phyloP scores from a whole-genome alignment of 1,140 invertebrate genomes.

The Eumaeus atala region DNA sequence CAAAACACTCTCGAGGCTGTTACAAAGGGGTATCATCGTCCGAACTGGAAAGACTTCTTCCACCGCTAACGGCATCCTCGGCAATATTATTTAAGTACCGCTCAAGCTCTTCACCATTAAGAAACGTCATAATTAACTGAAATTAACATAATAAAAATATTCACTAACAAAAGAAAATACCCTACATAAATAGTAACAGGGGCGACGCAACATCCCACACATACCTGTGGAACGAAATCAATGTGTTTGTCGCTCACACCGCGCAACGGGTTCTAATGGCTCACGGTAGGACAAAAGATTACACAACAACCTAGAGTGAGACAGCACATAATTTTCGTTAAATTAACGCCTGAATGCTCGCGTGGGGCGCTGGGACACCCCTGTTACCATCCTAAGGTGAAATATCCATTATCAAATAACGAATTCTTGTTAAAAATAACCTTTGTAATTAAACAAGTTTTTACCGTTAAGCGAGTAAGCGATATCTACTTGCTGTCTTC shows the following conservation, averaged over 20 bases:
- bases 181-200: constrained; percentile 25
- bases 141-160: constrained; percentile 16
- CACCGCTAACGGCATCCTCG: background rate
- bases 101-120: constrained; percentile 17
- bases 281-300: constrained; percentile 10
- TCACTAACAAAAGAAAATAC: constrained; percentile 18
- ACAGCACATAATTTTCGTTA: too few species aligned
- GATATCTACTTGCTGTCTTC: too few species aligned
- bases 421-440: too few species aligned
- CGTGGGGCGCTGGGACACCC: too few species aligned
- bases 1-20: background rate
- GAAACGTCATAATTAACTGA: constrained; percentile 15
- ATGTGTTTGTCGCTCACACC: background rate
- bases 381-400: too few species aligned
- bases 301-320: too few species aligned
- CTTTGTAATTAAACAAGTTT: too few species aligned
- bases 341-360: too few species aligned
- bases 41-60: constrained; percentile 5
- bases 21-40: background rate
- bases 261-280: background rate
- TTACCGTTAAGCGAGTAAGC: too few species aligned
- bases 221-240: background rate
- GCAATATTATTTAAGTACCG: constrained; percentile 15
- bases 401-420: too few species aligned
- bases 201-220: constrained; percentile 21